Base-by-base conservation (phyloP, 2,888 invertebrate species). In the Ametastegia equiseti region DNA sequence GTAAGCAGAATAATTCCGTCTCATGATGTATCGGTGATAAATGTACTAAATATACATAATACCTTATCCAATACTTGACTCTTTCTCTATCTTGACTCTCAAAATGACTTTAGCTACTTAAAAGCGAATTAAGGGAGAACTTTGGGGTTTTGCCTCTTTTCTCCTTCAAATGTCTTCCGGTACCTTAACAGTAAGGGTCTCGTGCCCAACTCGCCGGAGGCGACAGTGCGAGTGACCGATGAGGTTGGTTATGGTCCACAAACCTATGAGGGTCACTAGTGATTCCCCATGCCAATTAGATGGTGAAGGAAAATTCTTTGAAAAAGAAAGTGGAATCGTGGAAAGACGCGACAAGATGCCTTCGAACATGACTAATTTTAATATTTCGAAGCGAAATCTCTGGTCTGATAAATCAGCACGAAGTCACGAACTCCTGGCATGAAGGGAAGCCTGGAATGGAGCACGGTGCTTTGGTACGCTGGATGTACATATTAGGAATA, bases 401-500 rank as follows among this genome's bases (percentile, higher is more conserved):
- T 39, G 39, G 39, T 75, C 75, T 36, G 36, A 36, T 19, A 36
- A 75, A 54, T 50, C 50, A 75, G 54, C 33, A 75, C n/a, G 11
- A 36, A 54, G 50, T 54, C 54, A 54, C 75, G 75, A 45, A 9
- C 36, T 75, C 50, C 6, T 27, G 27, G 27, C 19, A n/a, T n/a
- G n/a, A n/a, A n/a, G n/a, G n/a, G n/a, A n/a, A n/a, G n/a, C n/a
- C n/a, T n/a, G n/a, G n/a, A n/a, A n/a, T 19, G 54, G 0, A 1
- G 67, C 19, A n/a, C 7, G 7, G 2, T n/a, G 27, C 42, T 45
- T n/a, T 39, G n/a, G 27, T 27, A 30, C 23, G 71, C 71, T 47
- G 27, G 71, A 42, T 45, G 71, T 71, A 71, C 71, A 75, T 75
- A 75, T 75, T 50, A 75, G 75, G 36, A 75, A 75, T 75, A 54